These are phyloP conservation scores for Spinibarbus caldwelli DNA, from an alignment of 2,797 vertebrate genomes.

Conservation along the genomic window DNA sequence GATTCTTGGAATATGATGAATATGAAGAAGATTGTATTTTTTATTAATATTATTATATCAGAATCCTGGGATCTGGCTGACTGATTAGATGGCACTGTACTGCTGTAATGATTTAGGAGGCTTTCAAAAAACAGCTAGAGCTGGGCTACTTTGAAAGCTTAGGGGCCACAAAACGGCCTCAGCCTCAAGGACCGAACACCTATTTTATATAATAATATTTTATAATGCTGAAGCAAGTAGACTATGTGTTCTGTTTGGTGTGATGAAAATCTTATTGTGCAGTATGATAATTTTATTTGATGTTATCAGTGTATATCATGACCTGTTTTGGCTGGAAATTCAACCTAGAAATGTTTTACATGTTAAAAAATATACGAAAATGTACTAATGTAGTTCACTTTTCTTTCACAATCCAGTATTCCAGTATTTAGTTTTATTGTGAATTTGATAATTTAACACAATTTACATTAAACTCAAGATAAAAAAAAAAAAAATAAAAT, in stretches of 20 bases:
- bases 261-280: background rate
- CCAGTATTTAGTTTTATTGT: background rate
- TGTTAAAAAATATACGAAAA: background rate
- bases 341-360: background rate
- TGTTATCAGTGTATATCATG: no score
- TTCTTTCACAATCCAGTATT: background rate
- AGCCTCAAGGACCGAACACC: background rate
- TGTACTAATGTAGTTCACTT: background rate
- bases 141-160: background rate
- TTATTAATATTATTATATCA: background rate
- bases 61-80: slow-evolving; percentile 1
- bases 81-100: slow-evolving; percentile 5
- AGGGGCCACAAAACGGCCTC: background rate
- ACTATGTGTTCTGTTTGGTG: background rate
- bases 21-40: slow-evolving; percentile 14
- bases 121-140: background rate
- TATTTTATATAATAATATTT: background rate
- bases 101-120: slow-evolving; percentile 9
- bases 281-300: background rate
- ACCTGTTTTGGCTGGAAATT: background rate
- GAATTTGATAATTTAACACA: background rate
- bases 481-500: background rate
- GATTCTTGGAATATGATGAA: slow-evolving; percentile 15
- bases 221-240: background rate
- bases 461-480: background rate